Percentiles rank a stretch among this genome's conserved stretches.
phyloP scores from a whole-genome alignment of 2,888 invertebrate genomes.

The Caenorhabditis sp. region DNA sequence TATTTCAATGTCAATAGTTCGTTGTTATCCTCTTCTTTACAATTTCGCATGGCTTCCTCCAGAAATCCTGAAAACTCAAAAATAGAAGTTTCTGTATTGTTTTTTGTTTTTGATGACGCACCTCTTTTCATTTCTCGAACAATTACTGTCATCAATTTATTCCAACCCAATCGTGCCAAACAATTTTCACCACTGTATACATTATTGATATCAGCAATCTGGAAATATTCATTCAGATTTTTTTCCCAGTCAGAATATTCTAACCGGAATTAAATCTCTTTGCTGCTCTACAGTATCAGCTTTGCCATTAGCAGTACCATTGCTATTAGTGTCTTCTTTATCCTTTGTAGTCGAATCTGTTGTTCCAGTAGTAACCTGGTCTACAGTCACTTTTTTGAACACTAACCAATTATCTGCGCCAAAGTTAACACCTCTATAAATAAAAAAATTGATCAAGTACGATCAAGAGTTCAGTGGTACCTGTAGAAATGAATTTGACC shows the following conservation, averaged over 20 bases:
- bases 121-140: constrained; percentile 66
- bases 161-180: constrained; percentile 61
- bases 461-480: constrained; percentile 6
- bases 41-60: constrained; percentile 66
- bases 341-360: constrained; percentile 30
- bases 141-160: constrained; percentile 65
- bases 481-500: constrained; percentile 65
- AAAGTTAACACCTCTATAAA: constrained; percentile 60
- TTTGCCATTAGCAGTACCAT: constrained; percentile 32
- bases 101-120: constrained; percentile 3
- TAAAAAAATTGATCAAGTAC: constrained; percentile 2
- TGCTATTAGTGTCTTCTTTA: constrained; percentile 36
- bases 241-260: neutral
- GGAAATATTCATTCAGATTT: neutral
- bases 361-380: constrained; percentile 54
- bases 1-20: constrained; percentile 20
- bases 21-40: constrained; percentile 63
- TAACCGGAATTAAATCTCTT: constrained; percentile 25
- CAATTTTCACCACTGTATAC: constrained; percentile 57
- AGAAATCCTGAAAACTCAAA: constrained; percentile 52
- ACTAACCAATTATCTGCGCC: constrained; percentile 67
- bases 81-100: neutral
- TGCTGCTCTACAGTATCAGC: constrained; percentile 18
- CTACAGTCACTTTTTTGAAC: constrained; percentile 64
- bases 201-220: constrained; percentile 44